These are phyloP conservation scores for Misgurnus anguillicaudatus DNA, from an alignment of 2,113 vertebrate genomes.

Conservation along the genomic window DNA sequence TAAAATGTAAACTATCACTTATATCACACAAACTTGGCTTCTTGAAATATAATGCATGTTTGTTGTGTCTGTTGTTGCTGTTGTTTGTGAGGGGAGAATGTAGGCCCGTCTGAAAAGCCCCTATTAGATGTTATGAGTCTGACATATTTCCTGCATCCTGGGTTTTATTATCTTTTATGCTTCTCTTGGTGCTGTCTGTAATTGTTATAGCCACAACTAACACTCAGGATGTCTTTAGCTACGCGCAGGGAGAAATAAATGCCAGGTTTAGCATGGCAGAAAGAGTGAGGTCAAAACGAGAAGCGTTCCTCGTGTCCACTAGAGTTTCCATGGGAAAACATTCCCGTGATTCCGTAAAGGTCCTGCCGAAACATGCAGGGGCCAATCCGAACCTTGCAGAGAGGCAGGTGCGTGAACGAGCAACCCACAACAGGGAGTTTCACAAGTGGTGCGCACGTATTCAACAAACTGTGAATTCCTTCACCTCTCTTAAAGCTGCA, in stretches of 20 bases:
- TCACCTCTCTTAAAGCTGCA: constrained; percentile 14
- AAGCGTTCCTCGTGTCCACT: constrained; percentile 19
- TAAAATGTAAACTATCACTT: background rate
- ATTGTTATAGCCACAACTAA: constrained; percentile 42
- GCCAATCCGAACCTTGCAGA: constrained; percentile 35
- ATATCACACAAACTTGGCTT: too few species aligned
- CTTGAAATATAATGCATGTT: background rate
- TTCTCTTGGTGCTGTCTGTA: constrained; percentile 56
- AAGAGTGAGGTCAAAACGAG: constrained; percentile 15
- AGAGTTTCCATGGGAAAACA: constrained; percentile 22
- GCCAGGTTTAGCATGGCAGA: constrained; percentile 6
- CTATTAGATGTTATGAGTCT: constrained; percentile 58
- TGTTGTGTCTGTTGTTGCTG: background rate
- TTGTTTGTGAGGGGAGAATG: background rate
- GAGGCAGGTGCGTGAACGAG: constrained; percentile 16
- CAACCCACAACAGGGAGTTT: constrained; percentile 1
- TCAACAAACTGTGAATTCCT: constrained; percentile 28
- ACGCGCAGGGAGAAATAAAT: constrained; percentile 15
- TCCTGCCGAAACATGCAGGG: constrained; percentile 43
- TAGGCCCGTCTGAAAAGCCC: constrained; percentile 48
- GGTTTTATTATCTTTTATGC: constrained; percentile 58
- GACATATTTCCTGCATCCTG: constrained; percentile 60
- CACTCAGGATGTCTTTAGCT: constrained; percentile 37
- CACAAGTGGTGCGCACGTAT: constrained; percentile 31
- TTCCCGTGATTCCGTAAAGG: constrained; percentile 35